Percentiles rank a stretch among this genome's conserved stretches.
phyloP scores from a whole-genome alignment of 2,888 invertebrate genomes.

The Lepidochitona cinerea region DNA sequence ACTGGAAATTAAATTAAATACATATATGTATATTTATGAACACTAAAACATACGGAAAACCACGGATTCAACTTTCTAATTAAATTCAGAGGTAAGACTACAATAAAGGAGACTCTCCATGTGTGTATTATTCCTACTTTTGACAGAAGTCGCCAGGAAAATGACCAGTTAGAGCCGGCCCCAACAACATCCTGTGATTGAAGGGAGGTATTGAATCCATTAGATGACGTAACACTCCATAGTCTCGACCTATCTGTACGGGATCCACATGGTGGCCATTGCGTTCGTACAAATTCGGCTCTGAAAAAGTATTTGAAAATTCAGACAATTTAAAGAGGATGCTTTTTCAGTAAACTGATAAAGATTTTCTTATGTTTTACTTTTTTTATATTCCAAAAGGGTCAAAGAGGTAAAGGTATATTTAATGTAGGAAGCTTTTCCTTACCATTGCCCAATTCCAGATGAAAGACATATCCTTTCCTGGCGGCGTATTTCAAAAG shows the following conservation, averaged over 20 bases:
- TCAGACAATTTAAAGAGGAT: too few relatives aligned
- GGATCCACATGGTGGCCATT: background rate
- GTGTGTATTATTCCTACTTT: background rate
- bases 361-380: too few relatives aligned
- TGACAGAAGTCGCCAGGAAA: background rate
- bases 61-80: too few relatives aligned
- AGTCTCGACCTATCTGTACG: background rate
- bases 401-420: background rate
- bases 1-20: too few relatives aligned
- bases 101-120: background rate
- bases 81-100: too few relatives aligned
- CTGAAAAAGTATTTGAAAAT: too few relatives aligned
- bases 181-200: background rate
- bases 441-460: constrained; percentile 3
- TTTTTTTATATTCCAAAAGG: too few relatives aligned
- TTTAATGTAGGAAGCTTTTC: background rate
- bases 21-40: too few relatives aligned
- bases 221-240: background rate
- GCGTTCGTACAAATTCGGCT: background rate
- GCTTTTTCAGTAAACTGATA: background rate
- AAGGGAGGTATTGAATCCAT: background rate
- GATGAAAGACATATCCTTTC: background rate
- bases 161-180: background rate
- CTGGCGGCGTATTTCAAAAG: background rate
- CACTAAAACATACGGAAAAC: too few relatives aligned